A percentile compares a stretch with the other conserved stretches of the same genome.
Conservation (phyloP, 2,113 vertebrate genomes). For the Barnardius zonarius region DNA sequence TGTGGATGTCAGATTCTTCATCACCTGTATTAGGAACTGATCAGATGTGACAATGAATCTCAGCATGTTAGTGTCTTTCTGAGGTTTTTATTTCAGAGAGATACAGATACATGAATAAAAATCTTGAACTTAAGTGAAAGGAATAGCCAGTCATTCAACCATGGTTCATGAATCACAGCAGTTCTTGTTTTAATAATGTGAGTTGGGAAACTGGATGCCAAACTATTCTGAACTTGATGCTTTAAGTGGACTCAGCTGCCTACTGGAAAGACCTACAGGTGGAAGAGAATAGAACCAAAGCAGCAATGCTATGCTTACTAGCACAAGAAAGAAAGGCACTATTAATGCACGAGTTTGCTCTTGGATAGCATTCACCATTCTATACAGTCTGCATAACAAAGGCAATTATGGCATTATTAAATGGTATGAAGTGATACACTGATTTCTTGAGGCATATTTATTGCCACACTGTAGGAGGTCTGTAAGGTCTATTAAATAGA, state of each 20-base stretch:
- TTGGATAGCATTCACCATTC: neutral
- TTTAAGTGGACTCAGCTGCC: conserved; percentile 17
- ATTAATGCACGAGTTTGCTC: conserved; percentile 17
- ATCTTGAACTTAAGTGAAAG: conserved; percentile 51
- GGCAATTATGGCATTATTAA: conserved; percentile 36
- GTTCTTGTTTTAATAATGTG: conserved; percentile 21
- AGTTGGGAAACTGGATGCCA: conserved; percentile 8
- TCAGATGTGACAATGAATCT: conserved; percentile 29
- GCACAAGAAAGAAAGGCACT: neutral
- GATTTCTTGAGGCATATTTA: conserved; percentile 45
- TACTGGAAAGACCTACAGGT: conserved; percentile 13
- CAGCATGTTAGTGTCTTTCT: conserved; percentile 42
- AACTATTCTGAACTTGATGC: neutral
- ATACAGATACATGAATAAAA: conserved; percentile 42
- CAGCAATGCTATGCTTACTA: conserved; percentile 27
- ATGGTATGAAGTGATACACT: conserved; percentile 34
- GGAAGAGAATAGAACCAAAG: conserved; percentile 9
- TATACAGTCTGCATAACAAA: conserved; percentile 52
- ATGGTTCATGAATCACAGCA: conserved; percentile 66
- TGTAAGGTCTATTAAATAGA: conserved; percentile 47
- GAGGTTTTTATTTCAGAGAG: conserved; percentile 58
- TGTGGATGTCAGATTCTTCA: conserved; percentile 43
- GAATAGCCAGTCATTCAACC: conserved; percentile 27
- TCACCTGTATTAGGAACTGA: neutral
- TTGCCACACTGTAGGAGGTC: conserved; percentile 16